phyloP scores from a whole-genome alignment of 92 coral and sea anemone genomes.

The Actinernus sp. region DNA sequence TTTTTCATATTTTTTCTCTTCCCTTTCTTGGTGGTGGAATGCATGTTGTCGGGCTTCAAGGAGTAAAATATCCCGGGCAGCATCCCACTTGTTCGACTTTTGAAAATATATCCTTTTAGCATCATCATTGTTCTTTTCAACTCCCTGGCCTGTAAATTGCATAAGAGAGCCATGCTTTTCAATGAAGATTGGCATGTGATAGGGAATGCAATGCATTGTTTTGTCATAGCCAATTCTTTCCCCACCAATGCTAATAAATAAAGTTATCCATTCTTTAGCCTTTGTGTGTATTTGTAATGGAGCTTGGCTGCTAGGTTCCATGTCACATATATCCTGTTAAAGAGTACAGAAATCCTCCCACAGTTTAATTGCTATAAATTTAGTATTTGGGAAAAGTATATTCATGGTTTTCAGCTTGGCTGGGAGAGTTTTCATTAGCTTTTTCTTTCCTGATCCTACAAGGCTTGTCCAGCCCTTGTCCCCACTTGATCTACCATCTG shows the following conservation, averaged over 20 bases:
- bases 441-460: slow-evolving; percentile 8
- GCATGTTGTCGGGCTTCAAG: slow-evolving; percentile 49
- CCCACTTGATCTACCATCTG: slow-evolving; percentile 17
- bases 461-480: slow-evolving; percentile 23
- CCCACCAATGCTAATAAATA: slow-evolving; percentile 24
- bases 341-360: slow-evolving; percentile 15
- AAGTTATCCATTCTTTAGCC: slow-evolving; percentile 22
- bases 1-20: slow-evolving; percentile 32
- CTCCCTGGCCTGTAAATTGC: slow-evolving; percentile 40
- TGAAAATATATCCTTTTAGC: slow-evolving; percentile 32
- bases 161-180: background rate
- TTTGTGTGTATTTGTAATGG: background rate
- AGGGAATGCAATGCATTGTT: slow-evolving; percentile 27
- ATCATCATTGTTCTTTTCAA: slow-evolving; percentile 50
- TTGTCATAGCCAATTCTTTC: slow-evolving; percentile 1
- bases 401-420: background rate
- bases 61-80: slow-evolving; percentile 50
- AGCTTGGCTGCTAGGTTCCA: slow-evolving; percentile 9
- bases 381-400: slow-evolving; percentile 1
- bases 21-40: slow-evolving; percentile 34
- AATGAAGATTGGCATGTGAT: slow-evolving; percentile 25
- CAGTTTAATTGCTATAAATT: background rate
- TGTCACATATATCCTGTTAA: background rate
- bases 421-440: slow-evolving; percentile 1
- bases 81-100: slow-evolving; percentile 45